phyloP scores from a whole-genome alignment of 2,888 invertebrate species.

The Rhyacophila evoluta region DNA sequence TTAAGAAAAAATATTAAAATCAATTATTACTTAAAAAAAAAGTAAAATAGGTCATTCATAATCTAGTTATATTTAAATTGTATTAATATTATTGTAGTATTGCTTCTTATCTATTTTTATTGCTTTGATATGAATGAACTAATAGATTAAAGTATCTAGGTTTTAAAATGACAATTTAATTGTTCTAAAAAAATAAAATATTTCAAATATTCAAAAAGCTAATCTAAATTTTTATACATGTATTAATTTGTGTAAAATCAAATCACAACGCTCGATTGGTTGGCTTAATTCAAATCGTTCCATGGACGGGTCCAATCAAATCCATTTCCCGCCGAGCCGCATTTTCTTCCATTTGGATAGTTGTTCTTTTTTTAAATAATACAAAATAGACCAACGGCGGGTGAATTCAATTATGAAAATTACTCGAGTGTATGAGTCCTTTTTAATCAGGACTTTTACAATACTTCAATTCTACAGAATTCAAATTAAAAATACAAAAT shows the following conservation, averaged over 20 bases:
- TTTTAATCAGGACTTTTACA: not conserved
- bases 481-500: no score
- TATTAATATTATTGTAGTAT: no score
- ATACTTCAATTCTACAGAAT: not conserved
- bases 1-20: no score
- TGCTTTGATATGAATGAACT: no score
- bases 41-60: no score
- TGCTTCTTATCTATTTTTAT: no score
- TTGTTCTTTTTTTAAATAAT: constrained; percentile 16
- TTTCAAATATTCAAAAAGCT: no score
- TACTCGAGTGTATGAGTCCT: not conserved
- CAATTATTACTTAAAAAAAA: no score
- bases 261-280: constrained; percentile 17
- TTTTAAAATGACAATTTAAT: no score
- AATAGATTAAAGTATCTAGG: no score
- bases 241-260: constrained; percentile 23
- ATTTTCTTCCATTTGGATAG: not conserved
- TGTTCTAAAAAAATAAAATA: no score
- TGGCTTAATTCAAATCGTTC: constrained; percentile 38
- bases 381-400: constrained; percentile 2
- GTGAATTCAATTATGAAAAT: constrained; percentile 19
- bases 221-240: not conserved
- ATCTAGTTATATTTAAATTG: no score
- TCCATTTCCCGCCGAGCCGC: constrained; percentile 37
- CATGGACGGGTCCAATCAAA: constrained; percentile 25